These are phyloP conservation scores for Graphium colonna DNA, from an alignment of 2,888 invertebrate genomes.

Conservation along the genomic window DNA sequence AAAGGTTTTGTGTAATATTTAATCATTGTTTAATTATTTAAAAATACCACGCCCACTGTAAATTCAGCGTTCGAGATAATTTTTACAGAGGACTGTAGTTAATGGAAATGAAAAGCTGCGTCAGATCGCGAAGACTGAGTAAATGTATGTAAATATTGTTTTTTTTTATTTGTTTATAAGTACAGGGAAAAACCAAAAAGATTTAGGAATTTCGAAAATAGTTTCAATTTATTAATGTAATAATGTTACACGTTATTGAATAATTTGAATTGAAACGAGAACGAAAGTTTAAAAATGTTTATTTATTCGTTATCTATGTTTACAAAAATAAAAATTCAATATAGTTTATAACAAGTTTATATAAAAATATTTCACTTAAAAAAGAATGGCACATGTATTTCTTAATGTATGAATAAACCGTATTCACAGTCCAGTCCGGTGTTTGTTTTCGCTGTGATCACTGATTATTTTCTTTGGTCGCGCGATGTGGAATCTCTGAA, in stretches of 20 bases:
- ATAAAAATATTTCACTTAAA: conserved; percentile 12
- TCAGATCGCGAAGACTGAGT: conserved; percentile 2
- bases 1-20: too few relatives aligned
- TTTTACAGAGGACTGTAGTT: not conserved
- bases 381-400: conserved; percentile 18
- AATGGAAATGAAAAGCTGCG: not conserved
- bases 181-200: conserved; percentile 12
- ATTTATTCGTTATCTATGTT: not conserved
- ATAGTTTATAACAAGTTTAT: conserved; percentile 12
- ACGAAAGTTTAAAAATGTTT: not conserved
- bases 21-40: too few relatives aligned
- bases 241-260: not conserved
- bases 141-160: not conserved
- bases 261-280: too few relatives aligned
- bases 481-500: not conserved
- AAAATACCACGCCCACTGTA: not conserved
- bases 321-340: not conserved
- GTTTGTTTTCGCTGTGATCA: not conserved
- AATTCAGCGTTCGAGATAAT: not conserved
- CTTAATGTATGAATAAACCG: conserved; percentile 14
- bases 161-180: not conserved
- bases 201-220: not conserved
- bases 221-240: not conserved
- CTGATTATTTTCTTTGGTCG: not conserved
- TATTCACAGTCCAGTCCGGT: not conserved